These are phyloP conservation scores for Stegostoma tigrinum DNA, from an alignment of 2,113 vertebrate genomes.

Conservation along the genomic window DNA sequence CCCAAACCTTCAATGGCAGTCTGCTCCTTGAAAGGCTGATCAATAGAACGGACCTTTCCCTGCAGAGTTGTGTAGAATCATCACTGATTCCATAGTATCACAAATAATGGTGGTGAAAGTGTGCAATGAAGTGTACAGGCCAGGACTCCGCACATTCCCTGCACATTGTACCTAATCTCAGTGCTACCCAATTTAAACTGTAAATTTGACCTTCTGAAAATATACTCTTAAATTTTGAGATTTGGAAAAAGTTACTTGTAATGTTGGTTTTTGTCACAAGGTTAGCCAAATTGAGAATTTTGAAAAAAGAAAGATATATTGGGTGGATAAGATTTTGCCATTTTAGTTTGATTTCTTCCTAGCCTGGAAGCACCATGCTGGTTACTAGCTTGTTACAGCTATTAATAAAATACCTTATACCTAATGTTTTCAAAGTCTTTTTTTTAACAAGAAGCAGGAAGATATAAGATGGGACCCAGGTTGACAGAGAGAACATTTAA, in stretches of 20 bases:
- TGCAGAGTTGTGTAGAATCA: too few relatives aligned
- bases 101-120: too few relatives aligned
- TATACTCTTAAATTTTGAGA: background rate
- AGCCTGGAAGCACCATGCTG: background rate
- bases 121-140: too few relatives aligned
- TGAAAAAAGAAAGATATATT: background rate
- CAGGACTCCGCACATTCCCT: too few relatives aligned
- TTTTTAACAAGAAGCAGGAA: background rate
- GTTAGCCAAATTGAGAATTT: background rate
- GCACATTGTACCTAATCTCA: too few relatives aligned
- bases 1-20: too few relatives aligned
- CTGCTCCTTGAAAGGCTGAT: too few relatives aligned
- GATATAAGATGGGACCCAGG: background rate
- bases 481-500: background rate
- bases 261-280: background rate
- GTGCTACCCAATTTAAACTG: too few relatives aligned
- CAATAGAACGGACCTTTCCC: too few relatives aligned
- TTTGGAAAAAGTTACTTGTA: background rate
- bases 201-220: background rate
- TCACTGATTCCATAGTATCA: too few relatives aligned
- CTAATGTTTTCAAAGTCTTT: background rate
- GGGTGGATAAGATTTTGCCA: background rate
- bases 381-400: background rate
- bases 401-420: background rate
- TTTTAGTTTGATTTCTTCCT: background rate